Base-by-base conservation (phyloP, 2,888 invertebrate genomes). In the Masnerella sp. region DNA sequence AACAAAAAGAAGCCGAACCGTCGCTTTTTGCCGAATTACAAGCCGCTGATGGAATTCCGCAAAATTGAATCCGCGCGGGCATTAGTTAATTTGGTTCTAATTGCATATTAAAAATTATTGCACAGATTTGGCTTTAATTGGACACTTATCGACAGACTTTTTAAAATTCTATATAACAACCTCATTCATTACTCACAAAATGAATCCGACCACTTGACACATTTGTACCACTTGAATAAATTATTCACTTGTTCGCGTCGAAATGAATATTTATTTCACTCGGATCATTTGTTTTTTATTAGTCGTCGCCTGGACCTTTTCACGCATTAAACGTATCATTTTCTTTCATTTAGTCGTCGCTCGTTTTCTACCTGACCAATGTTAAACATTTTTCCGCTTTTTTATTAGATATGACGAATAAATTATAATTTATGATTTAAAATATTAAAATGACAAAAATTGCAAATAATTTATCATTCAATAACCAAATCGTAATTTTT, bases 181-280 rank as follows among this genome's bases (percentile, higher is more conserved):
- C 58, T 40, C 56, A 32, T 56, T 56, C 30, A 56, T 56, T 56
- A 56, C 30, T 56, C 56, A 56, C 20, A 42, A 56, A 42, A 42
- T 32, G 42, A 40, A 56, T 56, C 42, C 15, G 20, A 30, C 56
- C 42, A 56, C 56, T 56, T 56, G 56, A 56, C 56, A 56, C 43
- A 34, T 58, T 22, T 22, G 43, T 22, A 43, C 58, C 43, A 58
- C 54, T 58, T 32, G 58, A 58, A 43, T 43, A 43, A 32, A 58
- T 34, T 30, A 58, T 58, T 43, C 43, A 20, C 28, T 30, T 34
- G 43, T 20, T 36, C 25, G 36, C 17, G 34, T 59, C 34, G 25
- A 45, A 59, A 59, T 59, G 36, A 59, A 42, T 59, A 59, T 59
- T 59, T 59, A 36, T 42, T 45, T 45, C n/a, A 12, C 14, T 22